Evolutionary conservation across 2,797 vertebrate species (phyloP).

Genomic region (Sebastes dallii): DNA sequence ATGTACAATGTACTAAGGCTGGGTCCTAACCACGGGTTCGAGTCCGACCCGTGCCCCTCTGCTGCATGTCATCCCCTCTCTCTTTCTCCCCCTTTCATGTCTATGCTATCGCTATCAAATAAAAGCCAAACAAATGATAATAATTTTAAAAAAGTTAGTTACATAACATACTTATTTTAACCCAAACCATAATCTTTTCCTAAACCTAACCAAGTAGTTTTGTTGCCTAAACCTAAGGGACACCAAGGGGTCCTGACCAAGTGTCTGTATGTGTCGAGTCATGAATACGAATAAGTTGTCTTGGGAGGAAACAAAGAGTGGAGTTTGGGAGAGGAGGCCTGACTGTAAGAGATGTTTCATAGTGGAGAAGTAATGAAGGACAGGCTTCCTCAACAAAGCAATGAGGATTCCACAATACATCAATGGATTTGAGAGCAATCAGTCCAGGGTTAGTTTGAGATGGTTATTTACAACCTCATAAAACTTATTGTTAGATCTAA

Average conservation of each 20-base stretch:
- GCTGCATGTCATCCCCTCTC: no score
- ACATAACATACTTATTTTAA: no score
- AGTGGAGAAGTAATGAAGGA: background rate
- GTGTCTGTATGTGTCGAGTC: background rate
- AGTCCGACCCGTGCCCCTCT: no score
- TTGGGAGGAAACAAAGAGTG: background rate
- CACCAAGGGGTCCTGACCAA: no score
- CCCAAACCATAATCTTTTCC: no score
- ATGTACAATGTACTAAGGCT: no score
- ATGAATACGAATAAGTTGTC: background rate
- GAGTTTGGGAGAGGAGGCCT: background rate
- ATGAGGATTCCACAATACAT: background rate
- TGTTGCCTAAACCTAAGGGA: no score
- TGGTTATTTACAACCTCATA: conserved; percentile 36
- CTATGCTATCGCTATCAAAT: no score
- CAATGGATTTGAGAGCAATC: background rate
- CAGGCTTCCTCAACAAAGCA: background rate
- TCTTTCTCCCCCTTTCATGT: no score
- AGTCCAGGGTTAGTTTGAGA: background rate
- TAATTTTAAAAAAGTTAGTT: rapidly evolving
- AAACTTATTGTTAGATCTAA: background rate
- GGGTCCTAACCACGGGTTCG: no score
- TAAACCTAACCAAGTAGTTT: no score
- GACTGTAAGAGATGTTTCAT: background rate
- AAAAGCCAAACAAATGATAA: no score